Conservation (phyloP, 2,797 vertebrate genomes). For the Bradypodion ventrale region DNA sequence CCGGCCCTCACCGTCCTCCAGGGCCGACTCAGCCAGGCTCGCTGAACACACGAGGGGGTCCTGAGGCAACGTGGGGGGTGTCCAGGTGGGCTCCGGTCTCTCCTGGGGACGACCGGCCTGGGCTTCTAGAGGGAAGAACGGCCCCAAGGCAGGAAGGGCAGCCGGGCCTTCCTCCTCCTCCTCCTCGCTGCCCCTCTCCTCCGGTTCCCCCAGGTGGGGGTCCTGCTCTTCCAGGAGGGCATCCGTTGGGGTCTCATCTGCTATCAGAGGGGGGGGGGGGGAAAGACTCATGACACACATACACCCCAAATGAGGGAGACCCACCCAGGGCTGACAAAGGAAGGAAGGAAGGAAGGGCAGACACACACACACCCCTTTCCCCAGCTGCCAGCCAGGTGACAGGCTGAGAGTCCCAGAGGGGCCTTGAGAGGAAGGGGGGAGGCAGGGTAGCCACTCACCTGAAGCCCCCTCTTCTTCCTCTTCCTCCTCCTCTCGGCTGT, state of each 20-base stretch:
- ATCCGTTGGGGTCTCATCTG: neutral
- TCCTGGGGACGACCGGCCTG: neutral
- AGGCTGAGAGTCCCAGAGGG: no score
- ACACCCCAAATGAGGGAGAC: no score
- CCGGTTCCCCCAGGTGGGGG: neutral
- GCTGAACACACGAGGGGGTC: conserved; percentile 26
- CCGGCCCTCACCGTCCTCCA: conserved; percentile 73
- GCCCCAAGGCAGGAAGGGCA: rapidly evolving
- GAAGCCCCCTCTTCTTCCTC: neutral
- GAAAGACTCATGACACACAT: rapidly evolving
- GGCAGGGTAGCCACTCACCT: conserved; percentile 40
- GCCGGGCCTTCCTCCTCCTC: conserved; percentile 13
- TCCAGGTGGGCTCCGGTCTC: neutral
- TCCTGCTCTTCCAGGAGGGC: conserved; percentile 15
- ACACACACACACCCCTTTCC: no score
- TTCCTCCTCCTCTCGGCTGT: neutral
- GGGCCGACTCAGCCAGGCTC: conserved; percentile 72
- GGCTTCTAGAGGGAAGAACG: rapidly evolving
- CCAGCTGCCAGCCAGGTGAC: neutral
- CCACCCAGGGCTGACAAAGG: neutral
- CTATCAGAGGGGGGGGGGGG: neutral
- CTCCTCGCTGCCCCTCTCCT: conserved; percentile 12
- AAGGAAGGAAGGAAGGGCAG: no score
- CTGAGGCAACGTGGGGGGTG: conserved; percentile 28
- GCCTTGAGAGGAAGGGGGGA: neutral